Evolutionary conservation across 2,888 invertebrate species (phyloP), one percentile per base, ranked within the genome.

Genomic region (Andrena haemorrhoa): DNA sequence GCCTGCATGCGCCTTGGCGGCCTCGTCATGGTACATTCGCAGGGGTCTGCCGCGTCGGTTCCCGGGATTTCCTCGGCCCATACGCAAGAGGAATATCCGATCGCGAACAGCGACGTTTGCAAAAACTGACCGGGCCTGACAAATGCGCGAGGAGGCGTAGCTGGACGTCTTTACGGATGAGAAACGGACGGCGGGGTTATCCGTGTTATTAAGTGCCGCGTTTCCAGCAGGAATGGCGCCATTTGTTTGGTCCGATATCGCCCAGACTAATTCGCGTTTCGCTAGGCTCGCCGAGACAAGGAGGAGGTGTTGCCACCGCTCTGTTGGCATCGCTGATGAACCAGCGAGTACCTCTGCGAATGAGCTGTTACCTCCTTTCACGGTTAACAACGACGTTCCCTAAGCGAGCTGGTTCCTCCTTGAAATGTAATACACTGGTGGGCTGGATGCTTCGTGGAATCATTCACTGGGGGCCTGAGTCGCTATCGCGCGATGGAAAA

Each of bases 91-190:
- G 64, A 76, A 75, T 69, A 41, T 53, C 81, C 72, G 86, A 87
- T 89, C 88, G 85, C 83, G 90, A 85, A 64, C 71, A 26, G 87
- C 88, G 87, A 88, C 77, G 88, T 79, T 84, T 72, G 90, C 89
- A 88, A 90, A 90, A 90, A 89, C 85, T 87, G 86, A 89, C 85
- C 82, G 75, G 73, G 60, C 20, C 87, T 88, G 90, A 90, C 86
- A 87, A 89, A 90, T 90, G 87, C 83, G 76, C 35, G 41, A 65
- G 75, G 74, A 87, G 70, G 71, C 82, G 75, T 70, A 82, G 74
- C 80, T 76, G 86, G 86, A 87, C 86, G 85, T 83, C 78, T 89
- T 87, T 85, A 84, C 84, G 86, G 87, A 86, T 82, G 82, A 83
- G 80, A 61, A 84, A 82, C 84, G 82, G 63, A 79, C 75, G 68